Conservation (phyloP, 2,113 vertebrate genomes). For the Andinoacara biseriatus region DNA sequence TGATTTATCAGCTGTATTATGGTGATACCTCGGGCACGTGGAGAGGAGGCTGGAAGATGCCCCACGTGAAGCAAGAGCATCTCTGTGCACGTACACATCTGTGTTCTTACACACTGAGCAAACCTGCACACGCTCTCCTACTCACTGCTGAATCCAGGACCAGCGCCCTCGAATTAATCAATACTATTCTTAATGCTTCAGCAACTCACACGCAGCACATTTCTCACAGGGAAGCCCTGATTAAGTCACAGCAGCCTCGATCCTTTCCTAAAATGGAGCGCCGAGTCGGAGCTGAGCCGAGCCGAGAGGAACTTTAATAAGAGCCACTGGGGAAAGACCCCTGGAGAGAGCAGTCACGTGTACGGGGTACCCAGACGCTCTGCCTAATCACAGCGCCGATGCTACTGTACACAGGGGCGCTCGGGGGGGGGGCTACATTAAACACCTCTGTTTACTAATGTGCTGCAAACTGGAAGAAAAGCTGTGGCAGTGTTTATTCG, state of each 20-base stretch:
- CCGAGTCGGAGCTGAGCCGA: slow-evolving; percentile 38
- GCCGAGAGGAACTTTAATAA: slow-evolving; percentile 37
- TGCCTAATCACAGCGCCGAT: slow-evolving; percentile 1
- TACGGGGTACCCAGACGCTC: slow-evolving; percentile 19
- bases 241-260: slow-evolving; percentile 66
- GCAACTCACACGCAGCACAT: slow-evolving; percentile 14
- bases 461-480: background rate
- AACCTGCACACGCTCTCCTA: background rate
- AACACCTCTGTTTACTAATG: slow-evolving; percentile 1
- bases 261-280: slow-evolving; percentile 57
- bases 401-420: slow-evolving; percentile 11
- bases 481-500: background rate
- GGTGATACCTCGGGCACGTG: background rate
- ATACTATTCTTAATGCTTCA: slow-evolving; percentile 35
- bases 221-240: slow-evolving; percentile 71
- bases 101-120: background rate
- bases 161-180: slow-evolving; percentile 54
- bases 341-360: slow-evolving; percentile 51
- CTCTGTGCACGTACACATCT: background rate
- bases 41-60: background rate
- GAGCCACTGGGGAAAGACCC: slow-evolving; percentile 42
- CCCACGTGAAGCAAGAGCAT: slow-evolving; percentile 4
- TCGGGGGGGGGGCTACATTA: background rate
- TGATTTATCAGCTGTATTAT: slow-evolving; percentile 31
- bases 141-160: slow-evolving; percentile 28